Evolutionary conservation across 1,140 invertebrate genomes (phyloP), one percentile per base, ranked within the genome.

Genomic region (Meloidogyne hapla): DNA sequence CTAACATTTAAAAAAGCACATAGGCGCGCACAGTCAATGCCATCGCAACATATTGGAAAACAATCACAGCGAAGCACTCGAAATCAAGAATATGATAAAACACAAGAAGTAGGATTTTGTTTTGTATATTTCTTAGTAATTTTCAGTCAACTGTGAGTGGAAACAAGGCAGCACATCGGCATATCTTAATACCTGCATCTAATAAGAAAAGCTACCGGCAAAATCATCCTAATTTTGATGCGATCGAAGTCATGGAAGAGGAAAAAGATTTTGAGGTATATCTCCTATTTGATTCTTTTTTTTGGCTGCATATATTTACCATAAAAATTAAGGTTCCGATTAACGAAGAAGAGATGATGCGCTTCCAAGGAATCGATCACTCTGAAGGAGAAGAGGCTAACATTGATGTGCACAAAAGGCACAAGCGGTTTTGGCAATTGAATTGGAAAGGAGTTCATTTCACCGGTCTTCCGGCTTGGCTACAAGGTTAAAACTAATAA

Each of bases 11-110:
- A 79, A 48, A 80, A 83, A 63, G 80, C 81, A 0, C 80, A 83
- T 56, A 38, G 80, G 65, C 78, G 80, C 13, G 81, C 80, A 9
- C 82, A 61, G 10, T 82, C 80, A 28, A 83, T 81, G 82, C 80
- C 80, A 1, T 70, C 69, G 0, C 82, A 81, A 40, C 64, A 23
- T 65, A 78, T 18, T 18, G 75, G 23, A 79, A 80, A 15, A 71
- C 79, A 21, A 79, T 74, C 13, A 67, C 65, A 25, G 79, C 82
- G 15, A 25, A 81, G 23, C 21, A 74, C 48, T 48, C 69, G 13
- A n/a, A 48, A 48, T 13, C 18, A 56, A 0, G 48, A 56, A 56
- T n/a, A 56, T n/a, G n/a, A n/a, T 56, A n/a, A 56, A n/a, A 21
- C 3, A 6, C 0, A 56, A 56, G 33, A 62, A 26, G 77, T 78